phyloP scores from a whole-genome alignment of 1,140 invertebrate genomes.

The Proctacanthus coquilletti region DNA sequence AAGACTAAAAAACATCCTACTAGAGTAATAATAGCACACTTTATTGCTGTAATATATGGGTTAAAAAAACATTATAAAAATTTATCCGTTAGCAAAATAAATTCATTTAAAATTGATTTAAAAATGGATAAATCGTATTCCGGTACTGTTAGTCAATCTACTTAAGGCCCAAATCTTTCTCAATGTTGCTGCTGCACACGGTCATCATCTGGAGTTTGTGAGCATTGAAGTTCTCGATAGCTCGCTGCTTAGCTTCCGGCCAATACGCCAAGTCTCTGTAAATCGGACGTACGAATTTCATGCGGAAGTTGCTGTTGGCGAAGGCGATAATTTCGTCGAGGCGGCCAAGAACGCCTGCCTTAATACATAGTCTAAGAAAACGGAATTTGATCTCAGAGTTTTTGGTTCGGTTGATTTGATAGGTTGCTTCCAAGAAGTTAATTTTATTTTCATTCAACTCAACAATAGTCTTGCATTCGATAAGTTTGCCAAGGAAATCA shows the following conservation, averaged over 20 bases:
- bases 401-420: slow-evolving; percentile 41
- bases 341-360: slow-evolving; percentile 45
- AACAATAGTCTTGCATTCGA: slow-evolving; percentile 26
- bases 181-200: slow-evolving; percentile 47
- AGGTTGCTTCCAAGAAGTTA: slow-evolving; percentile 39
- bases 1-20: too few species aligned
- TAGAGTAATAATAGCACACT: too few species aligned
- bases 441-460: slow-evolving; percentile 4
- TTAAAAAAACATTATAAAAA: too few species aligned
- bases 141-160: too few species aligned
- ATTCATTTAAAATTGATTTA: too few species aligned
- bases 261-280: slow-evolving; percentile 67
- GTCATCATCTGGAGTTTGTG: slow-evolving; percentile 62
- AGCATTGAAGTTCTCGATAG: slow-evolving; percentile 51
- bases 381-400: slow-evolving; percentile 67
- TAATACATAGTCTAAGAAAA: slow-evolving; percentile 61
- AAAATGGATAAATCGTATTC: too few species aligned
- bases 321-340: slow-evolving; percentile 50
- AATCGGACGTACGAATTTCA: slow-evolving; percentile 72
- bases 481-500: slow-evolving; percentile 50
- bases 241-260: slow-evolving; percentile 42
- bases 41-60: too few species aligned
- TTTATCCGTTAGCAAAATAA: too few species aligned
- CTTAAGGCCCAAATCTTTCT: slow-evolving; percentile 43
- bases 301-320: slow-evolving; percentile 60